Base-by-base conservation (phyloP, 2,113 vertebrate species). In the Atlantisia rogersi region DNA sequence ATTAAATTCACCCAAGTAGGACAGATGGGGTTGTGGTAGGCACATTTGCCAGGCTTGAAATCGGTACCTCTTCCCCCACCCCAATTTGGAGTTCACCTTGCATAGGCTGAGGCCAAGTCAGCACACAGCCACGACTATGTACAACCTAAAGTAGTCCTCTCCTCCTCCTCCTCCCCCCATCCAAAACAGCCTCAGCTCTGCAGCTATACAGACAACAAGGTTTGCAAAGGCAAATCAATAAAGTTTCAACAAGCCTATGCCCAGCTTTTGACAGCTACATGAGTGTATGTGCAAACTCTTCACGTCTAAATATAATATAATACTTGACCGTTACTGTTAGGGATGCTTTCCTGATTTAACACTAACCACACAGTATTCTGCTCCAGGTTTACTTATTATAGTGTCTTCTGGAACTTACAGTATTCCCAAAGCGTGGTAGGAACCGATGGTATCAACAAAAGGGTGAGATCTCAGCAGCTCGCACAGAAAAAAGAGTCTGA, bases 11-110 rank as follows among this genome's bases (percentile, higher is more conserved):
- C 95, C 92, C 95, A 88, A 96, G 88, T 42, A 77, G 92, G 69
- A 91, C 95, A 97, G 93, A 95, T 95, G 96, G 97, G 97, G 97
- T 79, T 97, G 77, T 64, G 95, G 94, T 90, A 96, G 93, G 98
- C 95, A 94, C 82, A 53, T 92, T 95, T 95, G 95, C 95, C 2
- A 75, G 97, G 32, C 77, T 11, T 46, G 32, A 63, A 67, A 50
- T 1, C 40, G 12, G 35, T 15, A 40, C 19, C 40, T 2, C 55
- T 40, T 52, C 29, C 19, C 25, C 24, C 22, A 40, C 29, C 39
- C 9, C 44, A 13, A 48, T 15, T 75, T 40, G 21, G 48, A 56
- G 35, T 20, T 70, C 32, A 32, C 17, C 2, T 2, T 11, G 32
- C 25, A 6, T 3, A 35, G 35, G 5, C 55, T 19, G 40, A 39